These are phyloP conservation scores for Epinephelus awoara DNA, from an alignment of 2,797 vertebrate genomes.

Conservation along the genomic window DNA sequence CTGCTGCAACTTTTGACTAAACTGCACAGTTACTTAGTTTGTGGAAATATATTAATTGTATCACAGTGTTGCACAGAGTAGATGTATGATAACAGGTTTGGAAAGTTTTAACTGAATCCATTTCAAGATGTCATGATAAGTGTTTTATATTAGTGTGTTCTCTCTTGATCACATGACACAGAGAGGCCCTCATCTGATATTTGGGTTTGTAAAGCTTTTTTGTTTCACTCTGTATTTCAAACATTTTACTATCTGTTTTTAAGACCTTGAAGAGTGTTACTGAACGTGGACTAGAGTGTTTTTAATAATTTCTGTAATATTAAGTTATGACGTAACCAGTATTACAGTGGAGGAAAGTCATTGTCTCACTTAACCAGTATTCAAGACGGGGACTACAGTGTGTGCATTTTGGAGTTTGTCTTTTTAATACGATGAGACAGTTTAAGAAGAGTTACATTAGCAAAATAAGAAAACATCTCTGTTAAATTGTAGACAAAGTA, in stretches of 20 bases:
- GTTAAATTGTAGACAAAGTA: slow-evolving; percentile 41
- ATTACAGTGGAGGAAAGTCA: slow-evolving; percentile 9
- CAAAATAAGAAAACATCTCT: not conserved
- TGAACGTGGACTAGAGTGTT: slow-evolving; percentile 44
- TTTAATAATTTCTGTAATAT: slow-evolving; percentile 42
- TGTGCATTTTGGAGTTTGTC: slow-evolving; percentile 20
- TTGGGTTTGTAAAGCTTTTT: slow-evolving; percentile 80
- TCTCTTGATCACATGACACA: slow-evolving; percentile 82
- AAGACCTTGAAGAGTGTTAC: slow-evolving; percentile 52
- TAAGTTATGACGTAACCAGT: slow-evolving; percentile 23
- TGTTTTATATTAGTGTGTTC: slow-evolving; percentile 81
- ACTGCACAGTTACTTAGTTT: slow-evolving; percentile 52
- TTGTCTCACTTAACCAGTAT: slow-evolving; percentile 39
- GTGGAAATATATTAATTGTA: slow-evolving; percentile 40
- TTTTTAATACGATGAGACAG: not conserved
- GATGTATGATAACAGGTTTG: slow-evolving; percentile 31
- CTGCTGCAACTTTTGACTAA: slow-evolving; percentile 35
- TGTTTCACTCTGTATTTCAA: slow-evolving; percentile 65
- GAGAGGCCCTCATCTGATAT: slow-evolving; percentile 74
- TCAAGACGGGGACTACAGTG: slow-evolving; percentile 15
- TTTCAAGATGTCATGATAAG: slow-evolving; percentile 64
- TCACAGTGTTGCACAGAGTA: slow-evolving; percentile 48
- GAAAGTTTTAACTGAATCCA: slow-evolving; percentile 37
- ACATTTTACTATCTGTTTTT: slow-evolving; percentile 40
- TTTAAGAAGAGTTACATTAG: slow-evolving; percentile 2